These are phyloP conservation scores for Balaeniceps rex DNA, from an alignment of 2,113 vertebrate genomes.

Conservation along the genomic window DNA sequence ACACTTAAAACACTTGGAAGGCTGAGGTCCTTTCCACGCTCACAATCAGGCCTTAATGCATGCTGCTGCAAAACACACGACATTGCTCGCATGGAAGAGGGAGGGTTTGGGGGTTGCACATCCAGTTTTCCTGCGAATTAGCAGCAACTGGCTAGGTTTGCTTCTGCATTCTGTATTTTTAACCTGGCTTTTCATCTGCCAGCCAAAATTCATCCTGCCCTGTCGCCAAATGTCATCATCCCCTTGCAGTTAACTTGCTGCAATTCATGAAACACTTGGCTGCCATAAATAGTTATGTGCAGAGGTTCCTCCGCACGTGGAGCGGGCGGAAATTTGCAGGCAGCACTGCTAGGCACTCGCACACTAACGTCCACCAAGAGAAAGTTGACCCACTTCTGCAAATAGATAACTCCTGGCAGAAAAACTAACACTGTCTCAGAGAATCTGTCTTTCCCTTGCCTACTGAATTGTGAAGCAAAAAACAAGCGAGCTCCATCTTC, in stretches of 20 bases:
- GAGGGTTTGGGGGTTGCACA: neutral
- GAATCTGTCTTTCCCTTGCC: conserved; percentile 60
- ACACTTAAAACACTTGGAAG: neutral
- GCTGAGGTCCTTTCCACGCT: neutral
- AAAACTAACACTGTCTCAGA: conserved; percentile 73
- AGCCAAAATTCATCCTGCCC: conserved; percentile 10
- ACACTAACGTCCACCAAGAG: conserved; percentile 48
- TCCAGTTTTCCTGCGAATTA: neutral
- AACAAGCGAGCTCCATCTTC: conserved; percentile 53
- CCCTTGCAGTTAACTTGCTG: conserved; percentile 63
- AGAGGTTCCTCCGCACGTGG: neutral
- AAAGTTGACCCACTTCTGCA: conserved; percentile 79
- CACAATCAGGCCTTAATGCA: neutral
- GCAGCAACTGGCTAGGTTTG: neutral
- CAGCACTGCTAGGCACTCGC: conserved; percentile 56
- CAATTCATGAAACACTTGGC: conserved; percentile 67
- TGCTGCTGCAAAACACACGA: neutral
- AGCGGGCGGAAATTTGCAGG: conserved; percentile 4
- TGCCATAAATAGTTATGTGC: conserved; percentile 66
- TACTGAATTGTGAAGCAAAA: conserved; percentile 70
- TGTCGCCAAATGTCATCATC: conserved; percentile 65
- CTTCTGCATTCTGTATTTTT: conserved; percentile 39
- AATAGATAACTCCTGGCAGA: conserved; percentile 76
- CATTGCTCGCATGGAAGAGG: rapidly evolving
- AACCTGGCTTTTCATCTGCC: conserved; percentile 10